Conservation (phyloP, 2,888 invertebrate genomes). For the Cephus sareptanus region DNA sequence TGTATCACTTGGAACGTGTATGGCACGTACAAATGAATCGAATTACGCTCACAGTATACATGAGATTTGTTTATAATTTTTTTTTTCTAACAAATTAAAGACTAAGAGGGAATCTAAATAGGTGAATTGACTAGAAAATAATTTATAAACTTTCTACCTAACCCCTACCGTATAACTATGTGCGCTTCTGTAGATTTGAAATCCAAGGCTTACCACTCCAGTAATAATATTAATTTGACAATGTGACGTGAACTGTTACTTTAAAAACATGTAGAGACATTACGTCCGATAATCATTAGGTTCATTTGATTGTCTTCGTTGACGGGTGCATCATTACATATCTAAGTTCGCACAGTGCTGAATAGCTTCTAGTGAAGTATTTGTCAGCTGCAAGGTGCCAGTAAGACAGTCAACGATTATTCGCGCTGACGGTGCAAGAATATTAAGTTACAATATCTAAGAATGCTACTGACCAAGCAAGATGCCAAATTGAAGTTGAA, state of each 20-base stretch:
- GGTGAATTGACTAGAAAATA: not conserved
- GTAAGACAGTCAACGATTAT: not conserved
- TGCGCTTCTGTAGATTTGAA: not conserved
- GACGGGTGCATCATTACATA: not conserved
- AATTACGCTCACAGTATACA: not conserved
- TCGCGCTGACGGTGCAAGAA: not conserved
- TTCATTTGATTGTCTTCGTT: not conserved
- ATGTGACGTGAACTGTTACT: not conserved
- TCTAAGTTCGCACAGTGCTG: not conserved
- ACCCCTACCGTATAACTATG: not conserved
- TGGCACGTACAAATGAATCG: not conserved
- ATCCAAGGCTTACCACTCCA: not conserved
- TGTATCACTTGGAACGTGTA: not conserved
- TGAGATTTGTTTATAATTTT: not conserved
- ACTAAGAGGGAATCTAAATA: not conserved
- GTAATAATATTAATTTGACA: not conserved
- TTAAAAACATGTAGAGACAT: not conserved
- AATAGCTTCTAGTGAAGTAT: not conserved
- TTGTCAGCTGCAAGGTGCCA: not conserved
- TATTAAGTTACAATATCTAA: constrained; percentile 1
- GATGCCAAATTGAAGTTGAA: not conserved
- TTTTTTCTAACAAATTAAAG: not conserved
- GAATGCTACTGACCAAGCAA: not conserved
- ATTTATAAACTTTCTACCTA: not conserved
- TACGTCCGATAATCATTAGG: not conserved